Base-by-base conservation (phyloP, 1,140 invertebrate genomes). In the Brachionus rotundiformis region DNA sequence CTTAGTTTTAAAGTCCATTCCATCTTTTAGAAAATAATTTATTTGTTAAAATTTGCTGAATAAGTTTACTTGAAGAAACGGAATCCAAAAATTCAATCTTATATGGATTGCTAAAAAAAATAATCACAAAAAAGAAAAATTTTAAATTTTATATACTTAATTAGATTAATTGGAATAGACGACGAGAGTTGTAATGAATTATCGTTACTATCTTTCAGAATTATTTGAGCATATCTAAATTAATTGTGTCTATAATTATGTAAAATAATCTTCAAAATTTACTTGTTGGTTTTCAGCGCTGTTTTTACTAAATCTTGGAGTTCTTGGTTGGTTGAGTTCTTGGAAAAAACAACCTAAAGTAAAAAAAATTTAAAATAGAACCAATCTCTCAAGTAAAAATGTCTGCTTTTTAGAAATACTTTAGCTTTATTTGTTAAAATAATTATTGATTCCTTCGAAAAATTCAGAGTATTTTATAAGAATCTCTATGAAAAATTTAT, bases 301-400 rank as follows among this genome's bases (percentile, higher is more conserved):
- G 39, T 47, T 25, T 73, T 73, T 2, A 73, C 68, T 11, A 73
- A 25, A 25, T 73, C 36, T 73, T 73, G 68, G 8, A 73, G 25
- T 13, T 73, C 68, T 44, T 73, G n/a, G 36, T 41, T 73, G 7
- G 36, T 73, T 73, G 68, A 29, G 44, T 73, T 44, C 25, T n/a
- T 73, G 23, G 68, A 73, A 73, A 73, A 73, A 44, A 47, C 3
- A 3, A 73, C 19, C 68, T 73, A 36, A n/a, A n/a, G n/a, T n/a
- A n/a, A 36, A 36, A 19, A 33, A 68, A 68, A 27, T 23, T 5
- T n/a, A 33, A 31, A 33, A 36, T 19, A 36, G 4, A 16, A 25
- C 7, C 1, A 25, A 61, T 61, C 4, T 61, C n/a, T 25, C 2
- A 27, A 25, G 5, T 25, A 25, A 25, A 11, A 11, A 23, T n/a